Percentiles rank a stretch among this genome's conserved stretches.
These are phyloP conservation scores for Lasioglossum calceatum DNA, from an alignment of 2,888 invertebrate species.

Conservation along the genomic window DNA sequence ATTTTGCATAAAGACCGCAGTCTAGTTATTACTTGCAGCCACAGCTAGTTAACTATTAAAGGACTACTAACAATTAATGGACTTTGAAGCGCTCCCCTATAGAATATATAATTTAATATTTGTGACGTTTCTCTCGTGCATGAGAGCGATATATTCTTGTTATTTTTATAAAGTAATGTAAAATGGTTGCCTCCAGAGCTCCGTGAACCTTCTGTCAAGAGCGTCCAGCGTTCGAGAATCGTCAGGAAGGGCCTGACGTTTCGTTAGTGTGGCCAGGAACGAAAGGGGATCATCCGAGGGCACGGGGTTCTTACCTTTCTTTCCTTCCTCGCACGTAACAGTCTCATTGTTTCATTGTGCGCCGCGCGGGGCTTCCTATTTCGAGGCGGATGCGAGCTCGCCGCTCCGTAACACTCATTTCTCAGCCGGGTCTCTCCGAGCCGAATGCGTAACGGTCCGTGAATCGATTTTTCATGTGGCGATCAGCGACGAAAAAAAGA, in stretches of 20 bases:
- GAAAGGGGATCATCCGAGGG: conserved; percentile 47
- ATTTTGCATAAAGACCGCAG: no score
- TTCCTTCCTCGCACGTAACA: conserved; percentile 56
- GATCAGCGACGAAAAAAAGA: conserved; percentile 43
- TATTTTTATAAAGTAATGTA: no score
- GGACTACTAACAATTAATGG: no score
- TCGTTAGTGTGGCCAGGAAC: conserved; percentile 13
- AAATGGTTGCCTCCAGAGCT: no score
- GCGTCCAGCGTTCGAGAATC: not conserved
- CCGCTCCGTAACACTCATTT: conserved; percentile 62
- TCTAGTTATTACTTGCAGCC: no score
- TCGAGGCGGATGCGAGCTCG: conserved; percentile 63
- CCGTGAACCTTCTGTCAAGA: no score
- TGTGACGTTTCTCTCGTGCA: no score
- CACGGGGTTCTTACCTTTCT: conserved; percentile 44
- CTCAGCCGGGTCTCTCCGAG: conserved; percentile 48
- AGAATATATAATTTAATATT: no score
- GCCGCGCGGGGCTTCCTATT: conserved; percentile 53
- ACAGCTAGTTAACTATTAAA: no score
- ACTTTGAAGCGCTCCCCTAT: no score
- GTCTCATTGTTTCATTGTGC: conserved; percentile 69
- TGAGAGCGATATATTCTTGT: no score
- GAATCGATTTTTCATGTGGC: conserved; percentile 65
- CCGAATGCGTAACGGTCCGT: conserved; percentile 70
- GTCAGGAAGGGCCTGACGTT: conserved; percentile 7